Conservation (phyloP, 2,888 invertebrate genomes). For the Cylloceria caligata region DNA sequence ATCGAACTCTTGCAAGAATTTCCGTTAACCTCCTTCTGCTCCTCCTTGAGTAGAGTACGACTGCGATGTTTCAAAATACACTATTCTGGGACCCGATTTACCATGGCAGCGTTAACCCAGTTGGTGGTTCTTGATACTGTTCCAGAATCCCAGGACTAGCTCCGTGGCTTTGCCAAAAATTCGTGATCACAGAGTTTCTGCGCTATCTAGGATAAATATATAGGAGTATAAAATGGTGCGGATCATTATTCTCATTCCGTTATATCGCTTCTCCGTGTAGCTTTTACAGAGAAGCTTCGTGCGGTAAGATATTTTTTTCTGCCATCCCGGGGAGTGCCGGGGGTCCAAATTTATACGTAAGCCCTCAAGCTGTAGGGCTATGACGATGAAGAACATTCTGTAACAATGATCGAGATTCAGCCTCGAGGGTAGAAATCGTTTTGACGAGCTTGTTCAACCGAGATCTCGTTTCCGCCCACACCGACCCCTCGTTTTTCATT, state of each 20-base stretch:
- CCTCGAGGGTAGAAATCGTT: slow-evolving; percentile 38
- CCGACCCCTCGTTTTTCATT: slow-evolving; percentile 35
- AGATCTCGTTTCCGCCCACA: slow-evolving; percentile 8
- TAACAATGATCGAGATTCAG: slow-evolving; percentile 27
- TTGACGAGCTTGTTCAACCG: slow-evolving; percentile 37
- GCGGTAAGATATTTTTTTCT: not conserved
- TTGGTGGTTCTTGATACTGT: slow-evolving; percentile 78
- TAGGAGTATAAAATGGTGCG: not conserved
- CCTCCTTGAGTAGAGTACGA: slow-evolving; percentile 42
- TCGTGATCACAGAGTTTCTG: slow-evolving; percentile 58
- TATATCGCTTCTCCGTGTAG: not conserved
- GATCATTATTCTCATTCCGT: slow-evolving; percentile 33
- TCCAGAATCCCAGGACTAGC: slow-evolving; percentile 74
- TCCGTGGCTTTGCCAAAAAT: slow-evolving; percentile 75
- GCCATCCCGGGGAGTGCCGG: not conserved
- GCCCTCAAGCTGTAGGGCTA: not conserved
- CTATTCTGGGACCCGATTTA: slow-evolving; percentile 74
- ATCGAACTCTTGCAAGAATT: slow-evolving; percentile 19
- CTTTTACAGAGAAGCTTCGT: not conserved
- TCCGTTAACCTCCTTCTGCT: not conserved
- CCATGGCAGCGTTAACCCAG: slow-evolving; percentile 77
- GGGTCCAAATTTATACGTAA: not conserved
- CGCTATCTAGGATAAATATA: slow-evolving; percentile 23
- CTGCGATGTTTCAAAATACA: slow-evolving; percentile 32
- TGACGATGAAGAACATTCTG: slow-evolving; percentile 29